A percentile compares a stretch with the other conserved stretches of the same genome.
These are phyloP conservation scores for Tragopan temminckii DNA, from an alignment of 2,797 vertebrate species.

Conservation along the genomic window DNA sequence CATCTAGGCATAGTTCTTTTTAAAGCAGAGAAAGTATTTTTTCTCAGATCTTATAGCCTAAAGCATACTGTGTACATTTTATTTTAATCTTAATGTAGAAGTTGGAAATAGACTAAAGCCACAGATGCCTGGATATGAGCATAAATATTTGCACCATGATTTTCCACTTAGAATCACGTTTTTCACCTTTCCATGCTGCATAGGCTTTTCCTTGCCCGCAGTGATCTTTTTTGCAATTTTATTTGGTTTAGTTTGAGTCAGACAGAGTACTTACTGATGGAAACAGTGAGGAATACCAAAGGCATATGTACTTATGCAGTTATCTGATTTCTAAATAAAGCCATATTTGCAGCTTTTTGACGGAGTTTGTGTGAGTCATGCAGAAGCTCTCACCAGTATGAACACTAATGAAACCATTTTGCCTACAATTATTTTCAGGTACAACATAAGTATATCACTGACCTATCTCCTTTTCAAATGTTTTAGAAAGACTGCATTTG, in stretches of 20 bases:
- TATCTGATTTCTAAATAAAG: background rate
- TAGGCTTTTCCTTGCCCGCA: background rate
- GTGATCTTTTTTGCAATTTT: background rate
- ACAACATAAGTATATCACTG: background rate
- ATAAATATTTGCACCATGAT: conserved; percentile 21
- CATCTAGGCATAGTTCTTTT: background rate
- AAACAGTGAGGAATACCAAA: background rate
- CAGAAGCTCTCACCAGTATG: background rate
- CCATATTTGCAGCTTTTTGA: background rate
- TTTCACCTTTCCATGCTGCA: background rate
- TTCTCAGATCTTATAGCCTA: background rate
- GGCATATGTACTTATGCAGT: background rate
- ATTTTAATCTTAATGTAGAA: background rate
- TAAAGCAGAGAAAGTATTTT: background rate
- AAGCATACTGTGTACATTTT: background rate
- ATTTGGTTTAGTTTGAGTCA: background rate
- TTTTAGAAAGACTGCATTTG: background rate
- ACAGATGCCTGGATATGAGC: background rate
- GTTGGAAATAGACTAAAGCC: conserved; percentile 6
- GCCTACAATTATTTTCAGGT: background rate
- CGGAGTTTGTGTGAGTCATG: background rate
- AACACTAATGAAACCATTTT: background rate
- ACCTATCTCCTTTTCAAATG: background rate
- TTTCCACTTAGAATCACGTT: background rate
- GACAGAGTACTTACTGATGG: background rate